These are phyloP conservation scores for Lysandra coridon DNA, from an alignment of 2,888 invertebrate species.

Conservation along the genomic window DNA sequence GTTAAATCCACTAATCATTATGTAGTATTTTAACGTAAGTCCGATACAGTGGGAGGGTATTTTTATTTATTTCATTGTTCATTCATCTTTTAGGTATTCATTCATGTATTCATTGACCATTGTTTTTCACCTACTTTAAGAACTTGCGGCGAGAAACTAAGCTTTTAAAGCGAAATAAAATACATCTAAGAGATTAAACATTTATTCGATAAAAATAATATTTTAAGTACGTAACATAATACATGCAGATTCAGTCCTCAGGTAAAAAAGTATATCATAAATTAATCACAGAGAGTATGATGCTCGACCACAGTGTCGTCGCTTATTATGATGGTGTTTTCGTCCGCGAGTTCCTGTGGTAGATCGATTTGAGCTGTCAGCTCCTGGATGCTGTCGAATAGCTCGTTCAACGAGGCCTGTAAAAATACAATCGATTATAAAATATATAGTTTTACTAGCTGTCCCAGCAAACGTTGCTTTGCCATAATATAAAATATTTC, in stretches of 20 bases:
- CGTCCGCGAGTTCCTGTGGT: slow-evolving; percentile 64
- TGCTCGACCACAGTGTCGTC: slow-evolving; percentile 70
- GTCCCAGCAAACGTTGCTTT: no score
- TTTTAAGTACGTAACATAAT: slow-evolving; percentile 21
- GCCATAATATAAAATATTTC: no score
- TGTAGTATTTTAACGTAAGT: no score
- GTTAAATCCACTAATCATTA: no score
- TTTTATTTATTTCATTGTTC: no score
- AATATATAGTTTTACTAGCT: no score
- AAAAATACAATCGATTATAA: slow-evolving; percentile 26
- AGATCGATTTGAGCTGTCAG: slow-evolving; percentile 68
- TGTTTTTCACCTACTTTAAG: no score
- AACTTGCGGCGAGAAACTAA: no score
- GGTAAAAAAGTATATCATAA: slow-evolving; percentile 1
- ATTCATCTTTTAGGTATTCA: no score
- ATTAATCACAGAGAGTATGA: slow-evolving; percentile 65
- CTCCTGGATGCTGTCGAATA: slow-evolving; percentile 66
- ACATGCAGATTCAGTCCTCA: slow-evolving; percentile 6
- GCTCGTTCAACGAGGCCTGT: slow-evolving; percentile 62
- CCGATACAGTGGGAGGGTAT: no score
- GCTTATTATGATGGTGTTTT: slow-evolving; percentile 63
- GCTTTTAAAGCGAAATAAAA: background rate
- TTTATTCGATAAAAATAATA: background rate
- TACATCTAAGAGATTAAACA: background rate
- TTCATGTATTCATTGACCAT: no score